A percentile compares a stretch with the other conserved stretches of the same genome.
Conservation (phyloP, 2,113 vertebrate species). For the Nannobrachium achirus region DNA sequence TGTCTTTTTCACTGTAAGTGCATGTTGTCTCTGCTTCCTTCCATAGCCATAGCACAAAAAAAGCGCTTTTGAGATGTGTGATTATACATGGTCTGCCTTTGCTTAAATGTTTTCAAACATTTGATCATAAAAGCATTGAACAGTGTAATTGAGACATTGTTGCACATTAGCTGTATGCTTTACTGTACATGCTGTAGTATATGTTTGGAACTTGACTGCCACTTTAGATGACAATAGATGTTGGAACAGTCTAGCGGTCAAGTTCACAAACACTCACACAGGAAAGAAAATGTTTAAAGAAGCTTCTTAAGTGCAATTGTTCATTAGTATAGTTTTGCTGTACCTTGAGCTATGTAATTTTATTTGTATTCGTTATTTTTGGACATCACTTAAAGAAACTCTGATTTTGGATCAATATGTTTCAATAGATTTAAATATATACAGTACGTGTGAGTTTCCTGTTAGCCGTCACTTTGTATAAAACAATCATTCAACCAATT, state of each 20-base stretch:
- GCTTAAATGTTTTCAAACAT: neutral
- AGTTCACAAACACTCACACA: slow-evolving; percentile 9
- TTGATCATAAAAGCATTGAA: neutral
- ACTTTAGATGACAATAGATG: neutral
- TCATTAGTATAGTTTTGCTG: slow-evolving; percentile 16
- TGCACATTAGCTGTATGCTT: no score
- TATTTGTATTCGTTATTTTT: no score
- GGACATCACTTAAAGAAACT: no score
- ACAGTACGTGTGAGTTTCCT: no score
- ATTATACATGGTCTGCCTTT: neutral
- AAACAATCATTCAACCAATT: no score
- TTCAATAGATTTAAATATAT: no score
- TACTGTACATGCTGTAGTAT: neutral
- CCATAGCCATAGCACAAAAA: no score
- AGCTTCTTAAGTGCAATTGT: slow-evolving; percentile 30
- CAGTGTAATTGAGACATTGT: slow-evolving; percentile 6
- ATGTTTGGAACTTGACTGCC: neutral
- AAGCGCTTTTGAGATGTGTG: no score
- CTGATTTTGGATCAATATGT: no score
- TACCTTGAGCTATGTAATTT: no score
- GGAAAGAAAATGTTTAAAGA: slow-evolving; percentile 7
- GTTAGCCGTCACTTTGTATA: no score
- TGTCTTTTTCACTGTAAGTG: neutral
- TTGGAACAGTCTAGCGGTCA: slow-evolving; percentile 37
- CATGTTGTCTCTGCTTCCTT: slow-evolving; percentile 1